phyloP scores from a whole-genome alignment of 2,797 vertebrate genomes.

The Vultur gryphus region DNA sequence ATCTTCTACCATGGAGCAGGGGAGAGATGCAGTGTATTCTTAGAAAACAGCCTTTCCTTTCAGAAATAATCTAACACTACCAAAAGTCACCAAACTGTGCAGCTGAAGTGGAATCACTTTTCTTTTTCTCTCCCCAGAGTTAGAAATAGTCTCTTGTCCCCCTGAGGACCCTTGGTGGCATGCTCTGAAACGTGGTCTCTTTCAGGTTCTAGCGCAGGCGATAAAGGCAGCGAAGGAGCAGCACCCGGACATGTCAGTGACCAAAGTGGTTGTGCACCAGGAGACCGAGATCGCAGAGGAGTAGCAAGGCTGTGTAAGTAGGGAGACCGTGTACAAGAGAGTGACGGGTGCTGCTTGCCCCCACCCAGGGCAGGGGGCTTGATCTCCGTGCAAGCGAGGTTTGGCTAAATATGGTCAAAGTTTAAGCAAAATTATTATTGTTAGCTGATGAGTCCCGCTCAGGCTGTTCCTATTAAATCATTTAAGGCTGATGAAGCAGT shows the following conservation, averaged over 20 bases:
- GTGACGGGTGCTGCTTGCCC: neutral
- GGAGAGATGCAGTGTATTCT: neutral
- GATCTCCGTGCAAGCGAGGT: neutral
- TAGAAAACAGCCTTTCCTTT: neutral
- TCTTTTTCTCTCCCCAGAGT: neutral
- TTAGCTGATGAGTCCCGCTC: neutral
- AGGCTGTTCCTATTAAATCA: neutral
- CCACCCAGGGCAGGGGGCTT: neutral
- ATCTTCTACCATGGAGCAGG: neutral
- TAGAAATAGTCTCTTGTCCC: neutral
- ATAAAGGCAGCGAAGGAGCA: constrained; percentile 98
- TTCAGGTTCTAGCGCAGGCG: constrained; percentile 93
- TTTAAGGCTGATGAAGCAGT: neutral
- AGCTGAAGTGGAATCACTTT: neutral
- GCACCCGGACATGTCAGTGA: constrained; percentile 98
- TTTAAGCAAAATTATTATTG: neutral
- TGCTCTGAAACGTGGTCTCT: neutral
- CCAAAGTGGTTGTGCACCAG: constrained; percentile 98
- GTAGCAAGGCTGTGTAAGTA: constrained; percentile 63
- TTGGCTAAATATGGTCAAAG: neutral
- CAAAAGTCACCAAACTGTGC: neutral
- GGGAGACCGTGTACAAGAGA: fast-evolving
- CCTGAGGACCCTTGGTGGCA: fast-evolving
- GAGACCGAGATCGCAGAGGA: constrained; percentile 94
- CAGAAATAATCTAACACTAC: too few relatives aligned